Evolutionary conservation across 2,113 vertebrate genomes (phyloP).

Genomic region (Nothoprocta perdicaria): DNA sequence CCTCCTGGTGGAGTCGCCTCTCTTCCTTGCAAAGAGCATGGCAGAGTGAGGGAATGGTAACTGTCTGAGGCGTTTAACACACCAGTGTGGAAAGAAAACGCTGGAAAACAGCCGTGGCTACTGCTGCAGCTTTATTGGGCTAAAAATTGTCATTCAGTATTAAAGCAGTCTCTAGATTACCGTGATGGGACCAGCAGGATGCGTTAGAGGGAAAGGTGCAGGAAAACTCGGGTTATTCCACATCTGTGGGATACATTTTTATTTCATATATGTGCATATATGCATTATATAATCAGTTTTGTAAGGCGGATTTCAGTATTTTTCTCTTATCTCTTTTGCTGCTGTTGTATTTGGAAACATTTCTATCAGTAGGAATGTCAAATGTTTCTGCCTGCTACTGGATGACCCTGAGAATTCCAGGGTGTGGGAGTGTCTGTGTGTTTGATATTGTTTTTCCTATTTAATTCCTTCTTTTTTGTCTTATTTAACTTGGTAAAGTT

Average conservation of each 20-base stretch:
- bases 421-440: no score
- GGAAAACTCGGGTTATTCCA: background rate
- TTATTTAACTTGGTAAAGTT: background rate
- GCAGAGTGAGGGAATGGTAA: no score
- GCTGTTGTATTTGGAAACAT: background rate
- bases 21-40: no score
- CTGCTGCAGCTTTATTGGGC: no score
- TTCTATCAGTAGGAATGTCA: background rate
- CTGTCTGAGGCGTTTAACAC: no score
- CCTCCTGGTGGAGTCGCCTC: background rate
- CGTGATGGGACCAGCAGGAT: background rate
- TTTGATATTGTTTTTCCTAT: background rate
- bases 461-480: background rate
- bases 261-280: background rate
- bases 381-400: background rate
- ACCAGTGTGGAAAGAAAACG: no score
- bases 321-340: rapidly evolving
- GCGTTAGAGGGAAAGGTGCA: background rate
- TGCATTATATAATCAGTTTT: background rate
- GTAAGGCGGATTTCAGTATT: background rate
- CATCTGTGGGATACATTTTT: background rate
- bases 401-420: background rate
- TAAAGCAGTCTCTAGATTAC: no score
- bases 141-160: no score
- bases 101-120: no score